A percentile compares a stretch with the other conserved stretches of the same genome.
Conservation (phyloP, 1,140 invertebrate species). For the Drosophila elegans region DNA sequence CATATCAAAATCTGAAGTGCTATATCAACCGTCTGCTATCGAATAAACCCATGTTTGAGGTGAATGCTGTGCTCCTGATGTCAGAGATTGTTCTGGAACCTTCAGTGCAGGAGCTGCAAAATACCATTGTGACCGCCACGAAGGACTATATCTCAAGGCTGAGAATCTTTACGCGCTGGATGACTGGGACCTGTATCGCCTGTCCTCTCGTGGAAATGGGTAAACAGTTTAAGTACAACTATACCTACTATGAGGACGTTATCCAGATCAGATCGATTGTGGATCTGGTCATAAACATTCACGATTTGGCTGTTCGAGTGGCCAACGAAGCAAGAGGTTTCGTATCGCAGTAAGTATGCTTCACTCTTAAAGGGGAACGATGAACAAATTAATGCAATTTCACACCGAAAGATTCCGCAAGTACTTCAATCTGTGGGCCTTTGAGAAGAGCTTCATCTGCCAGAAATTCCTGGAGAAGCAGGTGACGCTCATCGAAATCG, state of each 20-base stretch:
- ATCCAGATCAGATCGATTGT: conserved; percentile 86
- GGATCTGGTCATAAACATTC: conserved; percentile 60
- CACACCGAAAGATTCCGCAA: conserved; percentile 67
- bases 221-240: conserved; percentile 87
- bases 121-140: conserved; percentile 88
- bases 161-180: conserved; percentile 92
- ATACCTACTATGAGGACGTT: conserved; percentile 92
- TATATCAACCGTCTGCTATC: conserved; percentile 88
- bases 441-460: conserved; percentile 90
- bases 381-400: background rate
- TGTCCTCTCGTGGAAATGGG: conserved; percentile 86
- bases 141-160: conserved; percentile 89
- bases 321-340: conserved; percentile 53
- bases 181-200: conserved; percentile 91
- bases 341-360: conserved; percentile 58
- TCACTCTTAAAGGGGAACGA: too few species aligned
- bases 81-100: conserved; percentile 91
- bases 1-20: conserved; percentile 88
- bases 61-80: conserved; percentile 90
- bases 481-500: conserved; percentile 90
- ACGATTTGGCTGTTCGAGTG: conserved; percentile 55
- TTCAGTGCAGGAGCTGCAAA: conserved; percentile 90
- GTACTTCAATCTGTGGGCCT: conserved; percentile 90
- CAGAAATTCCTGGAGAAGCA: conserved; percentile 91
- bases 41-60: conserved; percentile 89